phyloP scores from a whole-genome alignment of 2,888 invertebrate genomes.

The Tigriopus californicus region DNA sequence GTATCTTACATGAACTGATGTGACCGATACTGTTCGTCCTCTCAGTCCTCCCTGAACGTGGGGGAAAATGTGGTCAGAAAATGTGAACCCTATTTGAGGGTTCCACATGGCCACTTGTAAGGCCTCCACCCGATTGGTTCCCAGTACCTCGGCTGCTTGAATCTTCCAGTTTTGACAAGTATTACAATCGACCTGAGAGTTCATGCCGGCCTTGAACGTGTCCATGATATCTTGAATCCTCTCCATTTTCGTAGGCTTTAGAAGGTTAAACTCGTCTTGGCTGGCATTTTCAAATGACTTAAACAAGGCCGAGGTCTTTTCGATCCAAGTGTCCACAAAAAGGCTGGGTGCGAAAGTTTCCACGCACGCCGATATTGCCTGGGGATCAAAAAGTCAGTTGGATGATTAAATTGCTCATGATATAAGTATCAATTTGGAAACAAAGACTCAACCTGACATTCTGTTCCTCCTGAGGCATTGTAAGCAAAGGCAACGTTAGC shows the following conservation, averaged over 20 bases:
- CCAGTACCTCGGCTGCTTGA: slow-evolving; percentile 37
- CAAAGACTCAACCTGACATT: not conserved
- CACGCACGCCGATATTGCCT: too few species aligned
- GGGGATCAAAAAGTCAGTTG: too few species aligned
- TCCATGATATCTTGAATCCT: not conserved
- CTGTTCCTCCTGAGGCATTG: slow-evolving; percentile 30
- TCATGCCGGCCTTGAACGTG: slow-evolving; percentile 22
- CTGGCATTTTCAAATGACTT: slow-evolving; percentile 9
- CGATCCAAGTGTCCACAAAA: too few species aligned
- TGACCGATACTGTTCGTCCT: slow-evolving; percentile 46
- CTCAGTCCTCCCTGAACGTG: slow-evolving; percentile 59
- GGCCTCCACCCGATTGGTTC: slow-evolving; percentile 22
- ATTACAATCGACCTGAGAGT: slow-evolving; percentile 30
- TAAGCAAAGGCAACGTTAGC: slow-evolving; percentile 59
- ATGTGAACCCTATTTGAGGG: slow-evolving; percentile 44
- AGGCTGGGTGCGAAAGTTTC: too few species aligned
- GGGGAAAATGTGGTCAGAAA: slow-evolving; percentile 53
- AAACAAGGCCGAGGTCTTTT: not conserved
- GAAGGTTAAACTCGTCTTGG: slow-evolving; percentile 11
- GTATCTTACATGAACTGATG: slow-evolving; percentile 58
- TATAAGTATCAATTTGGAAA: slow-evolving; percentile 6
- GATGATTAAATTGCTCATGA: too few species aligned
- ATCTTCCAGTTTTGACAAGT: slow-evolving; percentile 39
- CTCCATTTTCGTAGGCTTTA: slow-evolving; percentile 6
- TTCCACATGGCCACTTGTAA: slow-evolving; percentile 51